Evolutionary conservation across 2,888 invertebrate species (phyloP).

Genomic region (Frankliniella intonsa): DNA sequence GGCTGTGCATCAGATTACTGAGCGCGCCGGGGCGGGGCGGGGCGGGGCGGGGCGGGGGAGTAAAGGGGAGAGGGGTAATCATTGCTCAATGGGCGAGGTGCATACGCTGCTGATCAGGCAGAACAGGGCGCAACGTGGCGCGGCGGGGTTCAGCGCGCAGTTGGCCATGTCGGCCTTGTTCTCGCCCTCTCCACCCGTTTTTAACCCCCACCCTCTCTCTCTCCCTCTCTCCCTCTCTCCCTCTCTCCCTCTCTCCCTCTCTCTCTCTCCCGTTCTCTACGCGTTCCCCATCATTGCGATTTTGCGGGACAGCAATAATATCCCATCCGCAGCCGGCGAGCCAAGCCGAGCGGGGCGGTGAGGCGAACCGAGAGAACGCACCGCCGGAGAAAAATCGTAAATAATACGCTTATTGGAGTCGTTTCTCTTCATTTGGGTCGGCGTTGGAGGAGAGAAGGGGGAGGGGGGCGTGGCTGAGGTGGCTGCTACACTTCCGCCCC

Average conservation of each 20-base stretch:
- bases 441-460: background rate
- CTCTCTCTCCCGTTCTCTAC: background rate
- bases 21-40: no score
- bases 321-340: background rate
- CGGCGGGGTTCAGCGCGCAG: no score
- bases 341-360: background rate
- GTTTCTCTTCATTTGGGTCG: background rate
- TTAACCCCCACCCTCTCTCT: background rate
- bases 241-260: background rate
- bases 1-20: no score
- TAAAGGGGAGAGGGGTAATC: no score
- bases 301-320: background rate
- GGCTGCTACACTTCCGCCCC: no score
- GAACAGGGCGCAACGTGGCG: no score
- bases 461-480: no score
- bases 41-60: no score
- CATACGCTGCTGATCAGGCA: no score
- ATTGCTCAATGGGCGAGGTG: no score
- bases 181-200: no score
- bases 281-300: background rate
- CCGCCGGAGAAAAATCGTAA: background rate
- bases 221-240: background rate
- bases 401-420: background rate
- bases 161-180: no score
- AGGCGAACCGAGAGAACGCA: background rate